Percentiles rank a stretch among this genome's conserved stretches.
Evolutionary conservation across 2,113 vertebrate genomes (phyloP).

Genomic region (Microtus ochrogaster): DNA sequence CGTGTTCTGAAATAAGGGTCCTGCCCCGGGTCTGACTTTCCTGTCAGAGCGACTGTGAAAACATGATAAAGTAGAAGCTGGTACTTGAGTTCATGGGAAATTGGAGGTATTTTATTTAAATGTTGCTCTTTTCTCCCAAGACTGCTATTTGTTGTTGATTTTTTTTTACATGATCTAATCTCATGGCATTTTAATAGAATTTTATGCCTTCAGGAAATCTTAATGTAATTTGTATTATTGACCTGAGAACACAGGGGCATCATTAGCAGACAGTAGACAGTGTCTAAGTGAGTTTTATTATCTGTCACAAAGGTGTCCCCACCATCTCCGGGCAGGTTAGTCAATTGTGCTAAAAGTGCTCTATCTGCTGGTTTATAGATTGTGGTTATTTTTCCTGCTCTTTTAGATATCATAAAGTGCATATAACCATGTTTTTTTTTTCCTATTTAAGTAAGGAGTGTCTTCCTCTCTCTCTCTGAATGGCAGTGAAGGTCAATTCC

Average conservation of each 20-base stretch:
- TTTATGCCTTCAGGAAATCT: conserved; percentile 61
- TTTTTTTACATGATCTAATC: conserved; percentile 42
- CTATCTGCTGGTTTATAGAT: conserved; percentile 6
- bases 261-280: conserved; percentile 59
- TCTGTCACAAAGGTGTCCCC: conserved; percentile 67
- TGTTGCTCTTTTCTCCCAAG: conserved; percentile 14
- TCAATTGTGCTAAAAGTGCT: conserved; percentile 48
- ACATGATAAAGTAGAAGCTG: conserved; percentile 59
- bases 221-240: conserved; percentile 68
- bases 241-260: conserved; percentile 58
- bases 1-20: conserved; percentile 50
- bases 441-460: conserved; percentile 8
- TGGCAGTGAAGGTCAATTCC: not conserved
- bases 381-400: conserved; percentile 51
- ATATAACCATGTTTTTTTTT: not conserved
- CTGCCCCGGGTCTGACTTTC: conserved; percentile 51
- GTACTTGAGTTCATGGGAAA: conserved; percentile 66
- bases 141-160: conserved; percentile 34
- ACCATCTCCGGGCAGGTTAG: conserved; percentile 15
- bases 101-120: conserved; percentile 73
- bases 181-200: conserved; percentile 66
- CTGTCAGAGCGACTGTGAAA: conserved; percentile 58
- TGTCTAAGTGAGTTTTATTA: conserved; percentile 68
- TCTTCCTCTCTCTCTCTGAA: conserved; percentile 32
- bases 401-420: conserved; percentile 11